Base-by-base conservation (phyloP, 1,140 invertebrate genomes). In the Nomia melanderi region DNA sequence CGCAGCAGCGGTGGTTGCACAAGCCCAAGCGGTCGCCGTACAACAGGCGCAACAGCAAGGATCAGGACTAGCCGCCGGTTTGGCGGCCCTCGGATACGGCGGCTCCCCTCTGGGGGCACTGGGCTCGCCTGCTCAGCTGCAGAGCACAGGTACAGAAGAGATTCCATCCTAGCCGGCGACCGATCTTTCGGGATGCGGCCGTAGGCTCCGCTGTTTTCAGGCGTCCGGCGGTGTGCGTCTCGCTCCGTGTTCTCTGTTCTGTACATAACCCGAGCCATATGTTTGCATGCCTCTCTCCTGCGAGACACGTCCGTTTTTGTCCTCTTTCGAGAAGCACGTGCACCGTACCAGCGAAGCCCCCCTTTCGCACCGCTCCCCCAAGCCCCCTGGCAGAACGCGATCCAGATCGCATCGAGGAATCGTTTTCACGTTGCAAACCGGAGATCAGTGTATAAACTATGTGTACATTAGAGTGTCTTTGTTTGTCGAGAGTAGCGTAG, bases 31-130 rank as follows among this genome's bases (percentile, higher is more conserved):
- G 57, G 92, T 92, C 73, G 92, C 92, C 39, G 91, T 92, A 41
- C 92, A 92, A 75, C 92, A 92, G 86, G 92, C 90, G 75, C 92
- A 92, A 66, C 91, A 92, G 78, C 92, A 92, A 86, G 88, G 90
- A 63, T 90, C 92, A 71, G 92, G 91, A 91, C 82, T 92, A 41
- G 90, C 91, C 71, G 91, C 91, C 39, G 92, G 92, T 86, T 85
- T 92, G 71, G 91, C 92, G 77, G 91, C 92, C 65, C 86, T 92
- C 79, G 91, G 92, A 85, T 92, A 92, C 60, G 90, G 91, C 80
- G 91, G 91, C 79, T 92, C 92, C 69, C 91, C 92, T 67, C 88
- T 92, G 39, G 92, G 92, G 75, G 92, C 91, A 72, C 87, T 92
- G 39, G 92, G 92, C 81, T 92, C 92, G 56, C 92, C 92, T 25